phyloP scores from a whole-genome alignment of 2,797 vertebrate species.

The Tinamus major region DNA sequence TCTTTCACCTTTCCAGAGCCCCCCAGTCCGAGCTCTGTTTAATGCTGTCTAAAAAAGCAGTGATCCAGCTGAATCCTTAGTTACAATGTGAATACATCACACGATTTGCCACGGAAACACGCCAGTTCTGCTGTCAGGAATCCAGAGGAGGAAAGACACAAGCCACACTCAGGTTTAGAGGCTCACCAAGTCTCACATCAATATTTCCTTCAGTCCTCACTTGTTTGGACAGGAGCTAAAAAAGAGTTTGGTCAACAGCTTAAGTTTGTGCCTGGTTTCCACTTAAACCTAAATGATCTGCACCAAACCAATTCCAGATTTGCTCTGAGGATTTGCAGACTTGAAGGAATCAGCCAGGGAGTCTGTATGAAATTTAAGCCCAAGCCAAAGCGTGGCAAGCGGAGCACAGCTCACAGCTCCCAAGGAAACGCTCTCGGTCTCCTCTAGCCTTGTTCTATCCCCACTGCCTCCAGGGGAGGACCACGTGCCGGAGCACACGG shows the following conservation, averaged over 20 bases:
- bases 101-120: neutral
- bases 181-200: neutral
- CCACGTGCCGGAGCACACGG: neutral
- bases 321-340: neutral
- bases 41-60: neutral
- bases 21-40: neutral
- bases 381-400: neutral
- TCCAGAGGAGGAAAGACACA: neutral
- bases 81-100: neutral
- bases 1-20: neutral
- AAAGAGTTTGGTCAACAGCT: neutral
- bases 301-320: constrained; percentile 36
- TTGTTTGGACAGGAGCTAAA: neutral
- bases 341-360: neutral
- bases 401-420: neutral
- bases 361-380: neutral
- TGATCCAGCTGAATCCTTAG: neutral
- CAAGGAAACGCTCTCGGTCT: neutral
- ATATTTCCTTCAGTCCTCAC: neutral
- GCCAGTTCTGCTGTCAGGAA: neutral
- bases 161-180: neutral
- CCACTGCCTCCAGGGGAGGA: neutral
- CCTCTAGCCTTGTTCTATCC: neutral
- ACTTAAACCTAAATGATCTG: neutral
- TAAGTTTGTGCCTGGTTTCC: neutral